phyloP scores from a whole-genome alignment of 2,797 vertebrate species.

The Catostomus latipinnis region DNA sequence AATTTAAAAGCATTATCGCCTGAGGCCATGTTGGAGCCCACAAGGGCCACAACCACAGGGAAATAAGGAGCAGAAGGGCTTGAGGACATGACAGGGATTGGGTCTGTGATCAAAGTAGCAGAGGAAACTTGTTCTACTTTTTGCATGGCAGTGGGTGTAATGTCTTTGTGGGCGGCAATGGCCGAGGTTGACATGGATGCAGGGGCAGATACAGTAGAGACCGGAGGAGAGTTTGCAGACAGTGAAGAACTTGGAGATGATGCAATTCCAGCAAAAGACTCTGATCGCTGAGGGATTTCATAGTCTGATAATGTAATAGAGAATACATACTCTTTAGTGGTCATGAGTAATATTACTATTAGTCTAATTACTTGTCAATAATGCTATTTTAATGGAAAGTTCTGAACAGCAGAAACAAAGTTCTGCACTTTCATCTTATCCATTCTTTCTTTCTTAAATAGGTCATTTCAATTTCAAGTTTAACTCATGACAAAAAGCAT shows the following conservation, averaged over 20 bases:
- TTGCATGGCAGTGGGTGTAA: slow-evolving; percentile 53
- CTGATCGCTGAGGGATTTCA: slow-evolving; percentile 73
- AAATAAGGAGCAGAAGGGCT: slow-evolving; percentile 44
- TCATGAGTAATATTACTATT: background rate
- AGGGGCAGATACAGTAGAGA: slow-evolving; percentile 69
- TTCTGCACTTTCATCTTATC: no score
- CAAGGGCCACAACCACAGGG: slow-evolving; percentile 51
- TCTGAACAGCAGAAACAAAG: background rate
- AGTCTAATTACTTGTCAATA: background rate
- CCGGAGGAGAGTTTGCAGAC: slow-evolving; percentile 64
- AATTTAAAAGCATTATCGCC: slow-evolving; percentile 58
- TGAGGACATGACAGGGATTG: slow-evolving; percentile 55
- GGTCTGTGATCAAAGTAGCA: slow-evolving; percentile 57
- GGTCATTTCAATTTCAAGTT: slow-evolving; percentile 35
- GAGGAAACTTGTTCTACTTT: slow-evolving; percentile 52
- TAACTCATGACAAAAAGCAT: slow-evolving; percentile 4
- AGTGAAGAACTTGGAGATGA: slow-evolving; percentile 63
- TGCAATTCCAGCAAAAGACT: slow-evolving; percentile 69
- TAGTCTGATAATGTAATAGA: slow-evolving; percentile 69
- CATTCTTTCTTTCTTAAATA: background rate
- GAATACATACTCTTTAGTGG: slow-evolving; percentile 60
- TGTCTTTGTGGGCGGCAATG: slow-evolving; percentile 52
- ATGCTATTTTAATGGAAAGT: no score
- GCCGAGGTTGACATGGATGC: slow-evolving; percentile 66
- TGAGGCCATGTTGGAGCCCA: slow-evolving; percentile 60